Evolutionary conservation across 2,113 vertebrate species (phyloP).

Genomic region (Camelus bactrianus): DNA sequence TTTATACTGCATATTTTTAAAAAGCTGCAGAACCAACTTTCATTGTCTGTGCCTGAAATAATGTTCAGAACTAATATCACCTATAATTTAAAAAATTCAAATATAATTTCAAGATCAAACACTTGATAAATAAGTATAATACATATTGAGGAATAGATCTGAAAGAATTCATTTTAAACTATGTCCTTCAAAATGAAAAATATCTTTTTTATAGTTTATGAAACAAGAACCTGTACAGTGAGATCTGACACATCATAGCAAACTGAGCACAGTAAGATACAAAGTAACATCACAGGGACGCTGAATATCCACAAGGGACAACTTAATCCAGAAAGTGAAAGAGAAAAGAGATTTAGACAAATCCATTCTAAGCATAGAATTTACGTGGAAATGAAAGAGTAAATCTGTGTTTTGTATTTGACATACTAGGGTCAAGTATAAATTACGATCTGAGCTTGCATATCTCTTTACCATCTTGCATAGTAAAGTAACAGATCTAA

Average conservation of each 20-base stretch:
- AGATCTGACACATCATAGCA: not conserved
- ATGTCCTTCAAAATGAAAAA: not conserved
- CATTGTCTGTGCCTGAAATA: not conserved
- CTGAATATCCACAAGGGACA: not conserved
- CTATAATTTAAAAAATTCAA: not conserved
- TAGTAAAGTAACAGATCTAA: not conserved
- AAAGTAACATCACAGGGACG: not conserved
- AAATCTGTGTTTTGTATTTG: not conserved
- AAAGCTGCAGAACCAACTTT: not conserved
- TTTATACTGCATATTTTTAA: not conserved
- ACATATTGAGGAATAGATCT: not conserved
- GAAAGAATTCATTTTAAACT: slow-evolving; percentile 21
- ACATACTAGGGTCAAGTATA: not conserved
- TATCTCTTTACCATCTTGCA: not conserved
- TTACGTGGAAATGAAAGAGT: not conserved
- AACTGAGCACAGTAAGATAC: not conserved
- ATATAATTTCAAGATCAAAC: not conserved
- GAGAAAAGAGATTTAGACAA: not conserved
- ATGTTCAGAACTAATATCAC: not conserved
- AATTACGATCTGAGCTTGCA: not conserved
- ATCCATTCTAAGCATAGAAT: not conserved
- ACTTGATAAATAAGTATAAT: not conserved
- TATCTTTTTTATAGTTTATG: not conserved
- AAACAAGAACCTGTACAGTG: not conserved
- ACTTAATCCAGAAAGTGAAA: not conserved